Conservation (phyloP, 2,113 vertebrate species). For the Macroglossus sobrinus region DNA sequence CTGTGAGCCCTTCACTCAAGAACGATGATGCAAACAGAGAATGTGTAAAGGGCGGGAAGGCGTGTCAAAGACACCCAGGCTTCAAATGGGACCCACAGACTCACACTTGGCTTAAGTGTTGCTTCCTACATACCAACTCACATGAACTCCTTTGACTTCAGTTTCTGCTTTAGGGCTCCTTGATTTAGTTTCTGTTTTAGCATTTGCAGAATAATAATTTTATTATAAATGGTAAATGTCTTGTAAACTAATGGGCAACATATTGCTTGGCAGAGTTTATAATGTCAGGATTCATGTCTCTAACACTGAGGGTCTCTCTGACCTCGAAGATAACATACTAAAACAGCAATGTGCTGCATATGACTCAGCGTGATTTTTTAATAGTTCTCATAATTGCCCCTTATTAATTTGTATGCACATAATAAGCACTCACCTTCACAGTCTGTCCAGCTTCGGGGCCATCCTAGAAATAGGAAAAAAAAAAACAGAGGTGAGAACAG, state of each 20-base stretch:
- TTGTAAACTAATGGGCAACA: conserved; percentile 70
- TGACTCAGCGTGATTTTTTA: conserved; percentile 74
- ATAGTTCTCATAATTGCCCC: conserved; percentile 75
- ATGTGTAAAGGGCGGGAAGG: fast-evolving
- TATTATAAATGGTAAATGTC: conserved; percentile 58
- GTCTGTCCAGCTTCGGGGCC: conserved; percentile 95
- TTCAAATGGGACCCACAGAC: neutral
- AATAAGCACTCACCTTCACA: conserved; percentile 93
- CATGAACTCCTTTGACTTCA: neutral
- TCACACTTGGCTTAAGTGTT: fast-evolving
- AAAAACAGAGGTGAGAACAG: conserved; percentile 75
- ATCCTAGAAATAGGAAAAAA: conserved; percentile 83
- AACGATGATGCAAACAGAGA: neutral
- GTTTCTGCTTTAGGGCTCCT: neutral
- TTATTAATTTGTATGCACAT: conserved; percentile 78
- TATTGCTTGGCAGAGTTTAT: conserved; percentile 59
- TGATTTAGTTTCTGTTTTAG: conserved; percentile 25
- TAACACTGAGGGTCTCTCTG: conserved; percentile 60
- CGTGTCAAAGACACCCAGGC: neutral
- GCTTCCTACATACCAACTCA: neutral
- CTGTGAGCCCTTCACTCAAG: fast-evolving
- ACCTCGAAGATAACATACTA: conserved; percentile 71
- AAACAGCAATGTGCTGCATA: conserved; percentile 65
- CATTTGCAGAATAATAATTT: conserved; percentile 40
- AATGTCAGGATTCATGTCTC: conserved; percentile 69